Base-by-base conservation (phyloP, 2,797 vertebrate species). In the Brachyalestes nurse region DNA sequence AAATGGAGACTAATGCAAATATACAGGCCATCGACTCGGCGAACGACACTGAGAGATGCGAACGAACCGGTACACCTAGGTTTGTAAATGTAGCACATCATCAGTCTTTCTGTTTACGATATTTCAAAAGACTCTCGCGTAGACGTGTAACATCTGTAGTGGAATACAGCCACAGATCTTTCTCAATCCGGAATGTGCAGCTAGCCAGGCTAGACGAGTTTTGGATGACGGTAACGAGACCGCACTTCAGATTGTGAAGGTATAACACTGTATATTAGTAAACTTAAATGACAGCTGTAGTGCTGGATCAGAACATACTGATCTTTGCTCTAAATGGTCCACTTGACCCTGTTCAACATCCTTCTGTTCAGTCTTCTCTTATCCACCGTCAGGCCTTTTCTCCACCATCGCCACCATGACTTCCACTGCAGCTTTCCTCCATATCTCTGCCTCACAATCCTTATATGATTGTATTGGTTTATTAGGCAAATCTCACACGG, bases 301-400 rank as follows among this genome's bases (percentile, higher is more conserved):
- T 40, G 47, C 12, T 67, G 7, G 38, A 7, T 71, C 79, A 67
- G 53, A 73, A 75, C 5, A 2, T 75, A 38, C 58, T 61, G 64
- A 81, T 49, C 60, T 25, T 34, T 75, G 5, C 72, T 69, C 42
- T 75, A 53, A 74, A 67, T 60, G 12, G 55, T 40, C 51, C 49
- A 45, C 38, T 80, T 57, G 4, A 73, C 62, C 53, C 49, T 13
- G 25, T 23, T 28, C 19, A 40, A 65, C 47, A 45, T 45, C 51
- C 8, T 34, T 28, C 6, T 75, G 72, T 61, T 40, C 42, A 75
- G 13, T 42, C 65, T 14, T 47, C 40, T 69, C 42, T 47, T 69
- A 16, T 21, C 42, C 19, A 69, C 12, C 42, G 47, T 47, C 66
- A 69, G n/a, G 16, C n/a, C 21, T 49, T 67, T 51, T 38, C 40